Evolutionary conservation across 2,113 vertebrate genomes (phyloP).

Genomic region (Oceanites oceanicus): DNA sequence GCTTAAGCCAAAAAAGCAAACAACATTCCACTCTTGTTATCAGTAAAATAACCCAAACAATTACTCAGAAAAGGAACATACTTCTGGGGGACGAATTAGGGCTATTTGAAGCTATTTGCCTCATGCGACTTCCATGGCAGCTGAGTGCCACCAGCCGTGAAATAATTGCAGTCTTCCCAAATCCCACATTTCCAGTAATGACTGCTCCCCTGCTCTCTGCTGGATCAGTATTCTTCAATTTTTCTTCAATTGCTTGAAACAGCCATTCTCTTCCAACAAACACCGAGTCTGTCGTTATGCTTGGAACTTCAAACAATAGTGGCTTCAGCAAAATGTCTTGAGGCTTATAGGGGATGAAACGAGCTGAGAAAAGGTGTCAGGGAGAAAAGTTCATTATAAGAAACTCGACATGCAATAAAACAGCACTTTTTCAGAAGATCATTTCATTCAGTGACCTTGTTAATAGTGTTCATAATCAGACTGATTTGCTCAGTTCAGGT

Average conservation of each 20-base stretch:
- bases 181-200: constrained; percentile 92
- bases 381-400: constrained; percentile 17
- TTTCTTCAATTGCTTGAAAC: constrained; percentile 87
- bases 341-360: constrained; percentile 92
- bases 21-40: not conserved
- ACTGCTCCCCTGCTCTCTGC: constrained; percentile 81
- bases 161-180: constrained; percentile 93
- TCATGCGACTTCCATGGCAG: constrained; percentile 96
- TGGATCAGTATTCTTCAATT: constrained; percentile 75
- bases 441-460: not conserved
- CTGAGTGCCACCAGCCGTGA: constrained; percentile 95
- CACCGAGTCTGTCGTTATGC: constrained; percentile 96
- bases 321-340: constrained; percentile 97
- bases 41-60: not conserved
- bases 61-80: constrained; percentile 58
- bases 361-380: constrained; percentile 72
- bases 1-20: not conserved
- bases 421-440: not conserved
- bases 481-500: not conserved
- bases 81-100: constrained; percentile 85
- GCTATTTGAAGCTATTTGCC: constrained; percentile 95
- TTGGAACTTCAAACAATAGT: constrained; percentile 95
- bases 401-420: not conserved
- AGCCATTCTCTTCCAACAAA: constrained; percentile 97
- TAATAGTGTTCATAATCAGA: not conserved